phyloP scores from a whole-genome alignment of 2,113 vertebrate species.

The Gnathonemus echidnorhynchus region DNA sequence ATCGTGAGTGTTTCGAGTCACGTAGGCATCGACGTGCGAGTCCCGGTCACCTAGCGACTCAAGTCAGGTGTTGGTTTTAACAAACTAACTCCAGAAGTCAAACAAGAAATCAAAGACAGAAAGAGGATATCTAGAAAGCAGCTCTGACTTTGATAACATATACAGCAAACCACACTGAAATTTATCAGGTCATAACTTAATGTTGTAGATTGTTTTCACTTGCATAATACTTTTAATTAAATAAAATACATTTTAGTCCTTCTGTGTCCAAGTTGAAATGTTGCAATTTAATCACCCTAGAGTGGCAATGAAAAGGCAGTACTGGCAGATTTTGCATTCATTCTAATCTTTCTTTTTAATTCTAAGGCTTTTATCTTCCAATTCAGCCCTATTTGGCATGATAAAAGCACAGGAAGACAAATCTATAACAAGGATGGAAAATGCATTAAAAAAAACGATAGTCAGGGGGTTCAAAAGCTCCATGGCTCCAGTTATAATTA shows the following conservation, averaged over 20 bases:
- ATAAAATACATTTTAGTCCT: constrained; percentile 33
- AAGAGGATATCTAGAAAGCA: constrained; percentile 31
- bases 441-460: constrained; percentile 39
- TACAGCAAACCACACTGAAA: background rate
- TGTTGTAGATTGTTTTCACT: constrained; percentile 43
- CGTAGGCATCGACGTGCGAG: constrained; percentile 4
- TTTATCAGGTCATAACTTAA: constrained; percentile 16
- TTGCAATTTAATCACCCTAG: constrained; percentile 40
- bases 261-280: constrained; percentile 43
- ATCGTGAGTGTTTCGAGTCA: background rate
- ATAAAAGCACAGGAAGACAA: constrained; percentile 24
- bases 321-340: constrained; percentile 51
- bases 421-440: constrained; percentile 6
- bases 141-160: background rate
- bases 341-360: constrained; percentile 43
- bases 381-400: constrained; percentile 30
- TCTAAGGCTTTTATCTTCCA: constrained; percentile 40
- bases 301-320: constrained; percentile 41
- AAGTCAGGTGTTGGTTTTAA: constrained; percentile 24
- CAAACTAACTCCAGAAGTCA: constrained; percentile 5
- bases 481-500: constrained; percentile 1
- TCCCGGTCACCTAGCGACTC: background rate
- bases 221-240: constrained; percentile 38
- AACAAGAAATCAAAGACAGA: constrained; percentile 21
- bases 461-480: constrained; percentile 21